Base-by-base conservation (phyloP, 2,113 vertebrate species). In the Arothron firmamentum region DNA sequence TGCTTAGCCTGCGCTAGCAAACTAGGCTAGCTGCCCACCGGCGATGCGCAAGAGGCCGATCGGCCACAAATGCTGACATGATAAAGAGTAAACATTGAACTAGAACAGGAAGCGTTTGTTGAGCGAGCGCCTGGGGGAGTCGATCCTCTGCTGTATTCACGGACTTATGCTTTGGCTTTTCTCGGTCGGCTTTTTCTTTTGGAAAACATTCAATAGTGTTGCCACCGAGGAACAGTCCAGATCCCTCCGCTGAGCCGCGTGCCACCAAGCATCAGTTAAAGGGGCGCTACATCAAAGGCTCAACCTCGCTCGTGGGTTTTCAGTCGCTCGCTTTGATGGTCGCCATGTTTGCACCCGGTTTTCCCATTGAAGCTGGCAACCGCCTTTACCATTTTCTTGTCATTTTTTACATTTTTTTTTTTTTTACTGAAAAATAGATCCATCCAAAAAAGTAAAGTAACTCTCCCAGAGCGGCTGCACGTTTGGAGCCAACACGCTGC, bases 131-230 rank as follows among this genome's bases (percentile, higher is more conserved):
- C 55, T 65, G 77, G 66, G 60, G 74, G 75, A 78, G 70, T 51
- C 56, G 71, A 80, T 79, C 75, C 63, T 70, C 65, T 69, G 81
- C n/a, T 75, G 75, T 49, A 86, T 86, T 78, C 85, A 84, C 7
- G n/a, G 82, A 88, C 70, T 82, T 87, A 88, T 90, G 89, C 89
- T 89, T 90, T 90, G 87, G 85, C 85, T 85, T 86, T 56, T 76
- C 70, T 75, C 62, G 79, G 71, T 82, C 58, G 52, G 59, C 80
- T 67, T 72, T 68, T 69, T 74, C 42, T 80, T 84, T 80, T 80
- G 65, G 67, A 67, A 59, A 73, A 86, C 81, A 79, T 82, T 87
- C 78, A 71, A 55, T 56, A 82, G 75, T 76, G 68, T 70, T 57
- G 67, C 61, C 52, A 70, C 51, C 59, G 42, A n/a, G 10, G 20